A percentile compares a stretch with the other conserved stretches of the same genome.
Conservation (phyloP, 1,140 invertebrate species). For the Parasteatoda tepidariorum region DNA sequence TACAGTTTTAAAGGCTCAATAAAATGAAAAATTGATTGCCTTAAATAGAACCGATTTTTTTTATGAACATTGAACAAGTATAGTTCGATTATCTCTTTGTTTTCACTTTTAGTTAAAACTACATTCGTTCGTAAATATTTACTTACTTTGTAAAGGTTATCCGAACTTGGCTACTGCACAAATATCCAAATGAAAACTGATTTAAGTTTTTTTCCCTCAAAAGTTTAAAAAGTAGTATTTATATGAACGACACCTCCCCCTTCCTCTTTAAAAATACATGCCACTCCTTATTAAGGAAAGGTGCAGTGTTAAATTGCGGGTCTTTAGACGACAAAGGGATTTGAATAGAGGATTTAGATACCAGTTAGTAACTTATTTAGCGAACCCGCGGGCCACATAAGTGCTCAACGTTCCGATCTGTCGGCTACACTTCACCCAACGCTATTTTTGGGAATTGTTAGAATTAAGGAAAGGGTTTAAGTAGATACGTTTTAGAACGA, state of each 20-base stretch:
- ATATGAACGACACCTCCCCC: not conserved
- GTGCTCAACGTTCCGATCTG: conserved; percentile 27
- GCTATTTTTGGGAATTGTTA: conserved; percentile 18
- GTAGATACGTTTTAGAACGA: not conserved
- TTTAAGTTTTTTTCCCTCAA: not conserved
- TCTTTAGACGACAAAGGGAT: not conserved
- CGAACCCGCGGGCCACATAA: not conserved
- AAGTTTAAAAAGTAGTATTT: conserved; percentile 18
- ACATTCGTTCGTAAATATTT: no score
- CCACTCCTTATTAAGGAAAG: not conserved
- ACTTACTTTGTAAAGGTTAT: not conserved
- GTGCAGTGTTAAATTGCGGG: not conserved
- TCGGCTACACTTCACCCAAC: not conserved
- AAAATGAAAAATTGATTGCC: no score
- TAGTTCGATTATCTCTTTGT: no score
- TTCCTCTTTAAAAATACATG: not conserved
- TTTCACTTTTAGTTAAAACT: no score
- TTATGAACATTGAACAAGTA: no score
- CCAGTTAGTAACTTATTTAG: conserved; percentile 1
- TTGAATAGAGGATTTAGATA: not conserved
- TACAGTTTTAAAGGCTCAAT: no score
- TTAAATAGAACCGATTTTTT: no score
- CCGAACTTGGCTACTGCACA: not conserved
- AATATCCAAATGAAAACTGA: conserved; percentile 47
- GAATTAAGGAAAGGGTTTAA: not conserved